A percentile compares a stretch with the other conserved stretches of the same genome.
phyloP scores from a whole-genome alignment of 1,140 invertebrate species.

The Diorhabda carinulata region DNA sequence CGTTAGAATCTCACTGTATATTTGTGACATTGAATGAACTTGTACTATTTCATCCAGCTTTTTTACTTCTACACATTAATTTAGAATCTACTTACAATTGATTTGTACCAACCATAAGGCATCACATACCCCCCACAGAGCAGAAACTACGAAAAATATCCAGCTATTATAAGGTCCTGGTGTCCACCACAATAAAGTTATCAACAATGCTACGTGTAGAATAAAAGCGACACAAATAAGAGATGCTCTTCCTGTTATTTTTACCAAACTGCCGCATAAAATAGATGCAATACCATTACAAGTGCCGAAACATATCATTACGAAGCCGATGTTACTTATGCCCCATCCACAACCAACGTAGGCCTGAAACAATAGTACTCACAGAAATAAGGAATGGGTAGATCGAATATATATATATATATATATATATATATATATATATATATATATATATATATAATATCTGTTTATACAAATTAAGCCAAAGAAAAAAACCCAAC shows the following conservation, averaged over 20 bases:
- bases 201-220: slow-evolving; percentile 65
- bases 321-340: slow-evolving; percentile 83
- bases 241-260: slow-evolving; percentile 73
- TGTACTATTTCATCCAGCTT: too few species aligned
- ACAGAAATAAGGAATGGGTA: too few species aligned
- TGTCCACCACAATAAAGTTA: slow-evolving; percentile 67
- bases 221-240: slow-evolving; percentile 69
- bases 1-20: too few species aligned
- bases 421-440: too few species aligned
- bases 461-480: too few species aligned
- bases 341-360: slow-evolving; percentile 87
- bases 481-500: too few species aligned
- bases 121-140: slow-evolving; percentile 86
- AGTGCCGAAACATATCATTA: slow-evolving; percentile 87
- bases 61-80: too few species aligned
- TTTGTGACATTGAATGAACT: too few species aligned
- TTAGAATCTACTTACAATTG: slow-evolving; percentile 65
- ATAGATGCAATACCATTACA: slow-evolving; percentile 79
- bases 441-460: too few species aligned
- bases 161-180: slow-evolving; percentile 65
- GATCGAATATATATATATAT: too few species aligned
- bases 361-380: slow-evolving; percentile 59
- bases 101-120: slow-evolving; percentile 93
- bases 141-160: slow-evolving; percentile 80
- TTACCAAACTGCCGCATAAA: slow-evolving; percentile 72